Evolutionary conservation across 2,113 vertebrate genomes (phyloP), one percentile per base, ranked within the genome.

Genomic region (Ardeotis arabs): DNA sequence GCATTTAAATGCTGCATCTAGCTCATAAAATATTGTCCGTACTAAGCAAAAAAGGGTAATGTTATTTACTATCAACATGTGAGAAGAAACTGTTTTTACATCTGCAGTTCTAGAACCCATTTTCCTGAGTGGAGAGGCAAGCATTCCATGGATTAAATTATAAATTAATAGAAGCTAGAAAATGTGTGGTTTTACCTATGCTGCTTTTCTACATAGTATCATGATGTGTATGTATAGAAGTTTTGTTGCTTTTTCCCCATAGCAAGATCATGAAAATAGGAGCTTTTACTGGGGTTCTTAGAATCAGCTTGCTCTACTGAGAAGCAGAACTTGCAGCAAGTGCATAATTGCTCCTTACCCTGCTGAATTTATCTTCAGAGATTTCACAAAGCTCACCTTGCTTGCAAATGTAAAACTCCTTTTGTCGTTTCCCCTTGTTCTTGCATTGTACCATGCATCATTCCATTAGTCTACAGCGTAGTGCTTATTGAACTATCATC

Each of bases 391-490:
- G 28, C 52, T 91, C 63, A 20, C 22, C 31, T 86, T 92, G 53
- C 62, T 91, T 84, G 22, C 67, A 89, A 59, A 33, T 18, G 44
- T 78, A 35, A 58, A 72, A 20, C 33, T 84, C 39, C 44, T 94
- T 81, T 74, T 94, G 31, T 87, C 16, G 4, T 90, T 77, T 76
- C 24, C 29, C 47, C 90, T 84, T 84, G 67, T 84, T 95, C 91
- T 82, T 67, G 55, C 6, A 17, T 82, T 75, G 45, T 62, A 85
- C 44, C n/a, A 89, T 94, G 91, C 45, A 96, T 97, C 92, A 90
- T 81, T 81, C 93, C 84, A 86, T 97, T 95, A 96, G 86, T 74
- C 80, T n/a, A 56, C 39, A 89, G 90, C 94, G 96, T 93, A 96
- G 59, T 64, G 89, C 33, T 76, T 50, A 75, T 62, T 84, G 86